Conservation (phyloP, 2,113 vertebrate genomes). For the Benitochromis conjunctus region DNA sequence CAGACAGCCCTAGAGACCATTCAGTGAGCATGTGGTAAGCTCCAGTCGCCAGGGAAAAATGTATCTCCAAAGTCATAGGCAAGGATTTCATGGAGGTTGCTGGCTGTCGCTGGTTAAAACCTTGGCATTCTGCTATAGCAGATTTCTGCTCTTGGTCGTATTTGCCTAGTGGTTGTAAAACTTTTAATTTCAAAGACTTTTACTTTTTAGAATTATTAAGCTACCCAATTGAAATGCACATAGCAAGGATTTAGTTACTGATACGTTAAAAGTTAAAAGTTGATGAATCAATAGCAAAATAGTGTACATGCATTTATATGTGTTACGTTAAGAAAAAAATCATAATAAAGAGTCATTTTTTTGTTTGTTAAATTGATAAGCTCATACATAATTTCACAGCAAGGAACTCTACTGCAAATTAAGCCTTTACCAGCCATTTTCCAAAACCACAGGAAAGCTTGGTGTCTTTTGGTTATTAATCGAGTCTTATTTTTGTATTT, state of each 20-base stretch:
- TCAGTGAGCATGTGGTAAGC: not conserved
- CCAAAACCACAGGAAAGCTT: not conserved
- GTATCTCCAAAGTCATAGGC: not conserved
- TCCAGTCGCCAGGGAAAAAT: not conserved
- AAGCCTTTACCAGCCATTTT: not conserved
- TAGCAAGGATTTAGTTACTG: not conserved
- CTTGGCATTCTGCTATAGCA: not conserved
- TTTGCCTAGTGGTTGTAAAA: not conserved
- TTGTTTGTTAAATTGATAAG: not conserved
- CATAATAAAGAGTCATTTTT: not conserved
- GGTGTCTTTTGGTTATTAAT: not conserved
- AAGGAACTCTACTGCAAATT: not conserved
- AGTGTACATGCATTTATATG: not conserved
- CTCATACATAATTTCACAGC: not conserved
- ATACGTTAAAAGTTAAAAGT: not conserved
- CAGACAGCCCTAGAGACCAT: not conserved
- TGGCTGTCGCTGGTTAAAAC: not conserved
- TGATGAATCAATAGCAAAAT: not conserved
- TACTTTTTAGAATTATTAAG: not conserved
- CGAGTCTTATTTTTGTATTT: not conserved
- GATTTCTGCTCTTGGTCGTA: not conserved
- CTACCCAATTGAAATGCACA: not conserved
- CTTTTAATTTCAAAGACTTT: not conserved
- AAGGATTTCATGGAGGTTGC: not conserved
- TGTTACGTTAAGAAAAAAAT: not conserved